phyloP scores from a whole-genome alignment of 2,888 invertebrate genomes.

The Mimumesa dahlbomi region DNA sequence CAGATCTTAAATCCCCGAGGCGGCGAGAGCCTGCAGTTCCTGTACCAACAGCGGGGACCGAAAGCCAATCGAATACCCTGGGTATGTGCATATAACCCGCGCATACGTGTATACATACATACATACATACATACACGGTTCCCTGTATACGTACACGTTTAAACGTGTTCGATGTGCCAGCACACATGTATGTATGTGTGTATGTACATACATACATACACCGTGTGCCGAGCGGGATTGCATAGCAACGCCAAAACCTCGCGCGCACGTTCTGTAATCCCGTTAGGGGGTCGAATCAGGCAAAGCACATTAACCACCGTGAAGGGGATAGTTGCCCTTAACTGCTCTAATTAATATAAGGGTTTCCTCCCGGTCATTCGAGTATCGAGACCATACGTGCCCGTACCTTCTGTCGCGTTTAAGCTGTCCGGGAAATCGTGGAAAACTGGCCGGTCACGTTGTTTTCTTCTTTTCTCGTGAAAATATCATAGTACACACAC shows the following conservation, averaged over 20 bases:
- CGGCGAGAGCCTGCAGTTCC: constrained; percentile 32
- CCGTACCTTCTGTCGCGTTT: constrained; percentile 35
- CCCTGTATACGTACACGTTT: not conserved
- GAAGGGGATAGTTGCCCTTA: constrained; percentile 72
- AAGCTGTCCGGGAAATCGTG: constrained; percentile 13
- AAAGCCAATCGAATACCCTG: constrained; percentile 63
- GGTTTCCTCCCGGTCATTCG: constrained; percentile 63
- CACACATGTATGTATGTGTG: not conserved
- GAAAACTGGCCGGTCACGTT: too few species aligned
- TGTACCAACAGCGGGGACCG: constrained; percentile 44
- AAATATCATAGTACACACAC: too few species aligned
- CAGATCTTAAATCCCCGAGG: constrained; percentile 60
- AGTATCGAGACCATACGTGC: constrained; percentile 43
- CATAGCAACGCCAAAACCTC: constrained; percentile 67
- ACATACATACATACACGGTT: not conserved
- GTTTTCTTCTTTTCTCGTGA: not conserved
- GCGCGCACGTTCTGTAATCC: constrained; percentile 71
- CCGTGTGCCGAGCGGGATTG: constrained; percentile 65
- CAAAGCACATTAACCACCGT: constrained; percentile 73
- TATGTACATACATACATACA: constrained; percentile 13
- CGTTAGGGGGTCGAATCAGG: constrained; percentile 77
- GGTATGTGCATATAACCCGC: constrained; percentile 10
- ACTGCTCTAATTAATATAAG: constrained; percentile 79
- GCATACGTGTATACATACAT: not conserved
- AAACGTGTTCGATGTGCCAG: too few species aligned